Percentiles rank a stretch among this genome's conserved stretches.
phyloP scores from a whole-genome alignment of 2,113 vertebrate genomes.

The Gobius niger region DNA sequence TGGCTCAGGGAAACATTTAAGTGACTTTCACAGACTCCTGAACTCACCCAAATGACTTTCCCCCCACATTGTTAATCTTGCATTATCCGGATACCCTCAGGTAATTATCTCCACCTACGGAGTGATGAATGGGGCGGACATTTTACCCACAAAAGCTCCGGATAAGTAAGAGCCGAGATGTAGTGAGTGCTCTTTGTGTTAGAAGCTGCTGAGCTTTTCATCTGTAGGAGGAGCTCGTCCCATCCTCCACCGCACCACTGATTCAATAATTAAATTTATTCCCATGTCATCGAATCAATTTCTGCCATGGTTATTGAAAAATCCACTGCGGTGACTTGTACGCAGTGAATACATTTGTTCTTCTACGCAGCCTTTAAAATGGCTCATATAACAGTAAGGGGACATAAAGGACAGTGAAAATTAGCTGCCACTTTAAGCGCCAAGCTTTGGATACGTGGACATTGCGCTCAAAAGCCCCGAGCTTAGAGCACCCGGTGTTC shows the following conservation, averaged over 20 bases:
- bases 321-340: conserved; percentile 10
- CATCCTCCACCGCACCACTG: conserved; percentile 27
- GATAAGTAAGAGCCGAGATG: background rate
- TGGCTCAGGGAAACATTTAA: background rate
- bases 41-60: conserved; percentile 30
- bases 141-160: conserved; percentile 1
- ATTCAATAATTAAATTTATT: conserved; percentile 56
- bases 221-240: conserved; percentile 9
- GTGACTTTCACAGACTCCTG: conserved; percentile 27
- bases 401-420: too few species aligned
- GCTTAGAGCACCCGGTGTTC: too few species aligned
- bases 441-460: too few species aligned
- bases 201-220: conserved; percentile 2
- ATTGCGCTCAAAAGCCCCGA: too few species aligned
- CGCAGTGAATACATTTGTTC: conserved; percentile 6
- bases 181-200: background rate
- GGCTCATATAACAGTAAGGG: too few species aligned
- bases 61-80: conserved; percentile 41
- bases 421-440: too few species aligned
- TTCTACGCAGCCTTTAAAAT: background rate
- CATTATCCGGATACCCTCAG: conserved; percentile 48
- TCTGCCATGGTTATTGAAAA: conserved; percentile 52
- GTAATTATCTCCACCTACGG: conserved; percentile 49
- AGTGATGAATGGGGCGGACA: conserved; percentile 43
- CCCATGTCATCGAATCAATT: conserved; percentile 38